Percentiles rank a stretch among this genome's conserved stretches.
Conservation (phyloP, 2,797 vertebrate species). For the Pelochelys cantorii region DNA sequence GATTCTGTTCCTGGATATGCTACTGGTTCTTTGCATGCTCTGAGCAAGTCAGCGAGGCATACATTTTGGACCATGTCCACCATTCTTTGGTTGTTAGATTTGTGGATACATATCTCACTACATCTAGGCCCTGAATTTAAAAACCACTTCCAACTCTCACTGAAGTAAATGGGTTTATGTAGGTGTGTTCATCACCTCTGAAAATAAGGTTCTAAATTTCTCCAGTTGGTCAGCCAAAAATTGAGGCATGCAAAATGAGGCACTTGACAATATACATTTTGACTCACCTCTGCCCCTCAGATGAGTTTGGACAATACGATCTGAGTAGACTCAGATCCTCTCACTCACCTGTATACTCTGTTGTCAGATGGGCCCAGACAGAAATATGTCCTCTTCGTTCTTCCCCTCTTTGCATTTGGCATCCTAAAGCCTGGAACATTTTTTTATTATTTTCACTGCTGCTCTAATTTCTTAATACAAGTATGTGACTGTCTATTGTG, state of each 20-base stretch:
- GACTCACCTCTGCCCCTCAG: neutral
- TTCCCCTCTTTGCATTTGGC: neutral
- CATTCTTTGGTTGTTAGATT: neutral
- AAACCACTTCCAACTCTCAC: neutral
- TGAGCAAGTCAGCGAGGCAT: neutral
- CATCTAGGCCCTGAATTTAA: neutral
- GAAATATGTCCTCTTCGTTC: neutral
- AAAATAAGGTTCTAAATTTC: neutral
- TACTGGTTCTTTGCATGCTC: neutral
- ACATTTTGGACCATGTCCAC: neutral
- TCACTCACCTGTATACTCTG: neutral
- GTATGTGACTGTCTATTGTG: neutral
- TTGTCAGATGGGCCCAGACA: neutral
- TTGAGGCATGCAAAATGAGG: neutral
- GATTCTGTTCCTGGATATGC: neutral
- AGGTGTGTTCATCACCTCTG: neutral
- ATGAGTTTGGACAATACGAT: neutral
- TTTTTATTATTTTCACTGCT: neutral
- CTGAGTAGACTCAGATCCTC: neutral
- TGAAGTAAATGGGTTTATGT: neutral
- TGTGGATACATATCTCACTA: neutral
- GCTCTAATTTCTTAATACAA: neutral
- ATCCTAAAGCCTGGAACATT: neutral
- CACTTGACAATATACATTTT: neutral
- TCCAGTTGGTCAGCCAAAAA: neutral